Base-by-base conservation (phyloP, 2,797 vertebrate species). In the Sparidentex hasta region DNA sequence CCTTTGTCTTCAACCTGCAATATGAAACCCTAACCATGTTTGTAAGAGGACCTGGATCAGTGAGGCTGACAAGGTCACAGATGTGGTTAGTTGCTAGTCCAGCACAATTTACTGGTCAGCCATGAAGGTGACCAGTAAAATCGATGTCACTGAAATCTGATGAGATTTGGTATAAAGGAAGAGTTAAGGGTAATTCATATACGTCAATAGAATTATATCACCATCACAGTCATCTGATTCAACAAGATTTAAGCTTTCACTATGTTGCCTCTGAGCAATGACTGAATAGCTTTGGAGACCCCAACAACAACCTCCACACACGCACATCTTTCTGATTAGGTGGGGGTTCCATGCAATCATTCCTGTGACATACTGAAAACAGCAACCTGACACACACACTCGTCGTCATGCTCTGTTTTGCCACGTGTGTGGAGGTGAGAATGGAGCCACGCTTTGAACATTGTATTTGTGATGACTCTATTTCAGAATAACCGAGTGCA, bases 11-110 rank as follows among this genome's bases (percentile, higher is more conserved):
- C 57, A 79, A 56, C 54, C 29, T 71, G 65, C 41, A 74, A 56
- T 66, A 46, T 63, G 65, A 52, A 62, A 71, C 76, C 48, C 51
- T 58, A 64, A 33, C 62, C 55, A 12, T 56, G 62, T 71, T 56
- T 51, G 76, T 80, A 82, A 85, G 50, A 74, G 48, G 74, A 88
- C 84, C 79, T 72, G 71, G 69, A 82, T 87, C 73, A 65, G 4
- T 69, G 59, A 17, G 63, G 65, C 76, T 80, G 70, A 80, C 70
- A 82, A 88, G 84, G 84, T 82, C 85, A 83, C 61, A 71, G 55
- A 55, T 70, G 76, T 66, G 70, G 81, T 81, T 50, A 41, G 17
- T 48, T 75, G 61, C 77, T 74, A 23, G 76, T 86, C 77, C 69
- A 71, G 83, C 79, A 71, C 46, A 75, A 83, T 86, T 82, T 80